Evolutionary conservation across 2,113 vertebrate genomes (phyloP).

Genomic region (Seriola dumerili): DNA sequence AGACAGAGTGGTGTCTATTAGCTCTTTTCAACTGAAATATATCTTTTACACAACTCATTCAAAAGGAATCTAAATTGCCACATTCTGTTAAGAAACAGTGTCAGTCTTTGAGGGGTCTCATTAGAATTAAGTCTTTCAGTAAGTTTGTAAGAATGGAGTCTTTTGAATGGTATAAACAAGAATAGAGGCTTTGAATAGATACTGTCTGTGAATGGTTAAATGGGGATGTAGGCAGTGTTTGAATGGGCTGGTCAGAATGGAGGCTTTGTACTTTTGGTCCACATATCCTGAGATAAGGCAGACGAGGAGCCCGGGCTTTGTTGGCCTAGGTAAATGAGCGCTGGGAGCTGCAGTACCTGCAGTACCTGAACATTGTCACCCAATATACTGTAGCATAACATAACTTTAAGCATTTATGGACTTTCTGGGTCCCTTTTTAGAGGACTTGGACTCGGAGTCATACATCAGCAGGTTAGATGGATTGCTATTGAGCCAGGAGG

Average conservation of each 20-base stretch:
- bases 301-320: conserved; percentile 12
- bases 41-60: conserved; percentile 41
- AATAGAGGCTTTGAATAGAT: conserved; percentile 71
- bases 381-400: not conserved
- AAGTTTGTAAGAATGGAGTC: conserved; percentile 72
- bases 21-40: conserved; percentile 32
- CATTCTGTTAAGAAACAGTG: conserved; percentile 67
- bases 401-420: not conserved
- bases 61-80: conserved; percentile 60
- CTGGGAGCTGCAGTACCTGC: conserved; percentile 13
- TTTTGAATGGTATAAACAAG: conserved; percentile 73
- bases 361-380: not conserved
- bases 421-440: conserved; percentile 15
- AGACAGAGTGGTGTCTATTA: conserved; percentile 26
- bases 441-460: conserved; percentile 7
- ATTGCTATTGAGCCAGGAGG: conserved; percentile 40
- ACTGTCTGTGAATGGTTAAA: conserved; percentile 68
- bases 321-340: conserved; percentile 63
- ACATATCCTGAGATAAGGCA: conserved; percentile 71
- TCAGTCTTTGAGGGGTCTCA: conserved; percentile 66
- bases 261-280: conserved; percentile 74
- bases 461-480: conserved; percentile 32
- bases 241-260: conserved; percentile 73
- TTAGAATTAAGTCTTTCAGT: conserved; percentile 72
- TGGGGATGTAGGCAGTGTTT: conserved; percentile 65